These are phyloP conservation scores for Spialia ferax DNA, from an alignment of 2,888 invertebrate species.

Conservation along the genomic window DNA sequence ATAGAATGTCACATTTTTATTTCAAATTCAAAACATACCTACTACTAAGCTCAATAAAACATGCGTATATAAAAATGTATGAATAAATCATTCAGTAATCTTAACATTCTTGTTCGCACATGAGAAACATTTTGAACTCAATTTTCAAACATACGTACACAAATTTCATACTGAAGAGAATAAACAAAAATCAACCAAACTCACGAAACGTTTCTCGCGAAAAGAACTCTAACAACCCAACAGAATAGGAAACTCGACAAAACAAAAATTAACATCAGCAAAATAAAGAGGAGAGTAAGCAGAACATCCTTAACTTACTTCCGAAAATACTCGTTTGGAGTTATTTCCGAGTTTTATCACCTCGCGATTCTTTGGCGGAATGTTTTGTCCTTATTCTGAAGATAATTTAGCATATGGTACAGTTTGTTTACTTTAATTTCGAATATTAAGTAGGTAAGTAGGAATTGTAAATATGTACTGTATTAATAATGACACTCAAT, in stretches of 20 bases:
- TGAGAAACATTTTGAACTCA: no score
- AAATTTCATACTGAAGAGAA: neutral
- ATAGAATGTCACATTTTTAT: no score
- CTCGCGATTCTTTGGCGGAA: neutral
- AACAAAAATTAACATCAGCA: slow-evolving; percentile 32
- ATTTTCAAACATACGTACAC: neutral
- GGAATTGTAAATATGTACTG: neutral
- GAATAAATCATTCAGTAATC: no score
- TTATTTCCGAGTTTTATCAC: slow-evolving; percentile 17
- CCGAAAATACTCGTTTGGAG: slow-evolving; percentile 22
- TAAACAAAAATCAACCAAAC: neutral
- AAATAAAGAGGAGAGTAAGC: slow-evolving; percentile 24
- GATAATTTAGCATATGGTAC: neutral
- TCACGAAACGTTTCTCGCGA: neutral
- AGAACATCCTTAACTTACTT: slow-evolving; percentile 39
- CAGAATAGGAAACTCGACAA: slow-evolving; percentile 8
- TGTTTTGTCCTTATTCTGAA: neutral
- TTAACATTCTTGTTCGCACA: no score
- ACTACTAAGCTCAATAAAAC: no score
- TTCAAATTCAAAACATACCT: no score
- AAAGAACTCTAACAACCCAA: slow-evolving; percentile 4
- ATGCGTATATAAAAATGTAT: no score
- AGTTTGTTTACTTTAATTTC: neutral
- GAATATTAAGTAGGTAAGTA: no score
- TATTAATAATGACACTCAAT: no score